Base-by-base conservation (phyloP, 2,888 invertebrate genomes). In the Drosophila limbata region DNA sequence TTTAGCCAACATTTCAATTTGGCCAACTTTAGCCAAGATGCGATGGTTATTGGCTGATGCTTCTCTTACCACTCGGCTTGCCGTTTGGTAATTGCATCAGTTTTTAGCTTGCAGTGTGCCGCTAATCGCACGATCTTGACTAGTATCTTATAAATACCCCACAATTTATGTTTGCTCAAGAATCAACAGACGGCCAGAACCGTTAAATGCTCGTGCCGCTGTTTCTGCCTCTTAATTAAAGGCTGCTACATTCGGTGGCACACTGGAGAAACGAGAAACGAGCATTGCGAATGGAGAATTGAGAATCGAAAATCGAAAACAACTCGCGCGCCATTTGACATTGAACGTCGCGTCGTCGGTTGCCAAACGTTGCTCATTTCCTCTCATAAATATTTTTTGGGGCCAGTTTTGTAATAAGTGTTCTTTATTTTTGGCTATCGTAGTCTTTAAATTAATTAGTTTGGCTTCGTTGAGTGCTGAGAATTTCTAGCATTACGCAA, bases 81-180 rank as follows among this genome's bases (percentile, higher is more conserved):
- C 35, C 42, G 66, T 42, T 39, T 60, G 61, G 63, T 75, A 77
- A 77, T 73, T 75, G 75, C 68, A 42, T 9, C 56, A 45, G 47
- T 45, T 45, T 25, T 44, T 44, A 17, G 44, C 44, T 33, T 44
- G 55, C 42, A 44, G 17, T 55, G 37, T 44, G 57, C 47, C 35
- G 66, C 71, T 69, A 82, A 84, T 88, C 88, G 75, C 33, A 55
- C 61, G 67, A 84, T 88, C 83, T 82, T 67, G 70, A 71, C 74
- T 80, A 74, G 74, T 72, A 80, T 87, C 85, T 88, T 84, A 72
- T 85, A 88, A 88, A 88, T 84, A 75, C 73, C 61, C 75, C 73
- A 75, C 75, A 88, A 84, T 84, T 84, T 84, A 84, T 84, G 88
- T 85, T 84, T 85, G 82, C 77, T 70, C 79, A 84, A 73, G 76